These are phyloP conservation scores for Forbesichthys papilliferus DNA, from an alignment of 2,113 vertebrate species.

Conservation along the genomic window DNA sequence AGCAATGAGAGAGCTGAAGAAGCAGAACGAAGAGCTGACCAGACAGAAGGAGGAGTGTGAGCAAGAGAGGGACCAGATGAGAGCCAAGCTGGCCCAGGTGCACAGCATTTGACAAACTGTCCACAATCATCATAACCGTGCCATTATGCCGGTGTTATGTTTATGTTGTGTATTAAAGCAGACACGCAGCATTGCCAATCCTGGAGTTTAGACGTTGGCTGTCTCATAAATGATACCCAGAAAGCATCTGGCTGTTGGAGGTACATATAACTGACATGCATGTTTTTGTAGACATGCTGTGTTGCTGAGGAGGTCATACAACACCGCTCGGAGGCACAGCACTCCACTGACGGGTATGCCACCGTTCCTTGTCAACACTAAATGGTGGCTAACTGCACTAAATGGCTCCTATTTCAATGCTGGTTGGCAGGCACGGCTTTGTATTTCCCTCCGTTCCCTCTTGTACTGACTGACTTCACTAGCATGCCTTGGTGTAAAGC, in stretches of 20 bases:
- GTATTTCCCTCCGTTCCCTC: not conserved
- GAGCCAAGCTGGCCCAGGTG: conserved; percentile 69
- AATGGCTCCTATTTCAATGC: conserved; percentile 12
- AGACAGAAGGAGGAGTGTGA: conserved; percentile 61
- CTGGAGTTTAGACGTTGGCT: not conserved
- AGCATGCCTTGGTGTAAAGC: conserved; percentile 14
- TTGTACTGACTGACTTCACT: not conserved
- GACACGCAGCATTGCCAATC: no score
- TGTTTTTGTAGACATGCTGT: conserved; percentile 43
- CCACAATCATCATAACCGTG: not conserved
- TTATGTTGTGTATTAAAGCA: no score
- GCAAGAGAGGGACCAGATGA: conserved; percentile 65
- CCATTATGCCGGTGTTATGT: no score
- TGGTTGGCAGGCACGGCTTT: not conserved
- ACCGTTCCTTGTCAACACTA: not conserved
- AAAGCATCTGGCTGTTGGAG: not conserved
- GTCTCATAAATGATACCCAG: not conserved
- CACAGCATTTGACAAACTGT: not conserved
- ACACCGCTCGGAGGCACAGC: conserved; percentile 66
- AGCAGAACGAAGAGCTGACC: conserved; percentile 74
- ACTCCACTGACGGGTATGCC: conserved; percentile 73
- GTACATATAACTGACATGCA: not conserved
- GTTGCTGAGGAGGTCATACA: conserved; percentile 62
- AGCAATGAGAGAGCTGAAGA: conserved; percentile 69
- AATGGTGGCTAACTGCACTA: conserved; percentile 23